phyloP scores from a whole-genome alignment of 2,113 vertebrate species.

The Australoheros scitulus region DNA sequence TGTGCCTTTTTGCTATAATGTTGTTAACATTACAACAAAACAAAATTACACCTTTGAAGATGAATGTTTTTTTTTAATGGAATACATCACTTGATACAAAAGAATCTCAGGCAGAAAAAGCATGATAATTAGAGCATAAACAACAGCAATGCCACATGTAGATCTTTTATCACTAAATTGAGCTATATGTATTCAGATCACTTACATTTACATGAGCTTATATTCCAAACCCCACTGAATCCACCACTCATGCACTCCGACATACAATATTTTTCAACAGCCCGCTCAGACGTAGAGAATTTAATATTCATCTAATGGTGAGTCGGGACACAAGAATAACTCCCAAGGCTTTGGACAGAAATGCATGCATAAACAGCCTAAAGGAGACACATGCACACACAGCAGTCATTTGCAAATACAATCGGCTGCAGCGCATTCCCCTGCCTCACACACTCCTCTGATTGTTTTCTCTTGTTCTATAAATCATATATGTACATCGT shows the following conservation, averaged over 20 bases:
- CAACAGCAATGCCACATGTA: too few species aligned
- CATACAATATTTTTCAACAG: slow-evolving; percentile 18
- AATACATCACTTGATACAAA: not conserved
- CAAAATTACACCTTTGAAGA: not conserved
- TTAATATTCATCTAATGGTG: slow-evolving; percentile 35
- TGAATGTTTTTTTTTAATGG: not conserved
- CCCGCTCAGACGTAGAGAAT: slow-evolving; percentile 18
- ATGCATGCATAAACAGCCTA: slow-evolving; percentile 39
- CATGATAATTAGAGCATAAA: not conserved
- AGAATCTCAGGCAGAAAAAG: not conserved
- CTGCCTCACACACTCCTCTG: not conserved
- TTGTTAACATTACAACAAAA: not conserved
- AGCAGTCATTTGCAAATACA: slow-evolving; percentile 34
- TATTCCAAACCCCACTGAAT: slow-evolving; percentile 9
- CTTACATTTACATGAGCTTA: not conserved
- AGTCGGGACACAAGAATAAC: slow-evolving; percentile 39
- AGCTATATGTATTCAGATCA: not conserved
- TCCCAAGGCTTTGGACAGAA: slow-evolving; percentile 49
- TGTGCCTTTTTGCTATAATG: not conserved
- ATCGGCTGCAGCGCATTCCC: slow-evolving; percentile 1
- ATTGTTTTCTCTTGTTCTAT: slow-evolving; percentile 23
- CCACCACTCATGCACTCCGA: not conserved
- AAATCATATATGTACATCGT: slow-evolving; percentile 8
- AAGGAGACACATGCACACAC: slow-evolving; percentile 7
- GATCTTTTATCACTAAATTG: not conserved